Conservation (phyloP, 1,140 invertebrate species). For the Sminthurinus signatus region DNA sequence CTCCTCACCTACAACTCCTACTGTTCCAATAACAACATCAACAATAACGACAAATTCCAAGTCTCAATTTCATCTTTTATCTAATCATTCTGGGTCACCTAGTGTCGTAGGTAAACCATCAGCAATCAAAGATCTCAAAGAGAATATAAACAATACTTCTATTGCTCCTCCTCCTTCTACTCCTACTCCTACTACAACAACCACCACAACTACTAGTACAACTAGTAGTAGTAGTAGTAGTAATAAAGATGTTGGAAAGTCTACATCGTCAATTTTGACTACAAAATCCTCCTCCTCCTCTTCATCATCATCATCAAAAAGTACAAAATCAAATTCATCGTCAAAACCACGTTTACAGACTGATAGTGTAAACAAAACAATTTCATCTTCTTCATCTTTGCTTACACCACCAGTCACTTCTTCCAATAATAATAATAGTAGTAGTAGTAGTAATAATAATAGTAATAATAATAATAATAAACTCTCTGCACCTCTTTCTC, state of each 20-base stretch:
- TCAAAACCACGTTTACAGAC: slow-evolving; percentile 14
- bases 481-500: too few species aligned
- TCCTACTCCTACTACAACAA: not conserved
- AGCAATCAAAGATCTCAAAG: slow-evolving; percentile 36
- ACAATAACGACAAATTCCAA: slow-evolving; percentile 32
- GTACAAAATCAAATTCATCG: slow-evolving; percentile 21
- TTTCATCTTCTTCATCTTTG: not conserved
- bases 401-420: not conserved
- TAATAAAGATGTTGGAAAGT: slow-evolving; percentile 44
- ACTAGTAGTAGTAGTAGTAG: slow-evolving; percentile 15
- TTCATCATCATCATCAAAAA: slow-evolving; percentile 39
- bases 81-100: not conserved
- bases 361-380: slow-evolving; percentile 21
- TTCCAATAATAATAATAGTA: too few species aligned
- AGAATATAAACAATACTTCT: too few species aligned
- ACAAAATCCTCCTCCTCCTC: slow-evolving; percentile 29
- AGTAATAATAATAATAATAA: not conserved
- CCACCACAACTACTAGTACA: not conserved
- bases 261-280: slow-evolving; percentile 28
- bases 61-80: slow-evolving; percentile 23
- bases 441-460: not conserved
- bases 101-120: not conserved
- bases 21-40: slow-evolving; percentile 7
- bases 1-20: slow-evolving; percentile 4
- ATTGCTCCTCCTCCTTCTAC: slow-evolving; percentile 28